A percentile compares a stretch with the other conserved stretches of the same genome.
phyloP scores from a whole-genome alignment of 2,888 invertebrate genomes.

The Oscheius myriophilus region DNA sequence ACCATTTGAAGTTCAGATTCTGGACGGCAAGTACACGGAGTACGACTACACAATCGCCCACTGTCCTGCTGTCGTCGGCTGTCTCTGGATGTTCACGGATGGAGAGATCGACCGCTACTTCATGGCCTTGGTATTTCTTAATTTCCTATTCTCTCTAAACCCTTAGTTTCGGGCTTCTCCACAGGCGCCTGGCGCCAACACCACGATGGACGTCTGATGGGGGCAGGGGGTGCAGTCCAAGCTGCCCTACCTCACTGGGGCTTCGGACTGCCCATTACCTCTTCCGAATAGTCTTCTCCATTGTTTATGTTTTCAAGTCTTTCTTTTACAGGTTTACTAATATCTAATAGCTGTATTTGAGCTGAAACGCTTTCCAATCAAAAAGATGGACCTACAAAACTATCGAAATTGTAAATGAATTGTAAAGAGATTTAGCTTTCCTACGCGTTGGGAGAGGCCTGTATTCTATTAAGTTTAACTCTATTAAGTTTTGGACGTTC shows the following conservation, averaged over 20 bases:
- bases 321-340: no score
- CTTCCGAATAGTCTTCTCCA: constrained; percentile 27
- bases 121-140: constrained; percentile 49
- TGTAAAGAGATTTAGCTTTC: no score
- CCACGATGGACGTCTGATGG: constrained; percentile 27
- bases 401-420: no score
- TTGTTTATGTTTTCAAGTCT: neutral
- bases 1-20: no score
- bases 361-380: no score
- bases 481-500: no score
- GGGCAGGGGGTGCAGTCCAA: constrained; percentile 42
- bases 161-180: constrained; percentile 22
- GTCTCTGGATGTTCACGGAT: constrained; percentile 67
- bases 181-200: constrained; percentile 41
- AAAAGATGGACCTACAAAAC: no score
- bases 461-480: no score
- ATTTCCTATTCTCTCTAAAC: neutral
- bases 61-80: constrained; percentile 65
- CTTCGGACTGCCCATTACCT: constrained; percentile 61
- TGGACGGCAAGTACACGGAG: constrained; percentile 56
- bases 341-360: no score
- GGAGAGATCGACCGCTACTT: constrained; percentile 66
- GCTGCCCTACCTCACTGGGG: constrained; percentile 61
- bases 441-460: no score
- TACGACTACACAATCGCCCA: constrained; percentile 61